Evolutionary conservation across 2,888 invertebrate species (phyloP).

Genomic region (Augiades crinisus): DNA sequence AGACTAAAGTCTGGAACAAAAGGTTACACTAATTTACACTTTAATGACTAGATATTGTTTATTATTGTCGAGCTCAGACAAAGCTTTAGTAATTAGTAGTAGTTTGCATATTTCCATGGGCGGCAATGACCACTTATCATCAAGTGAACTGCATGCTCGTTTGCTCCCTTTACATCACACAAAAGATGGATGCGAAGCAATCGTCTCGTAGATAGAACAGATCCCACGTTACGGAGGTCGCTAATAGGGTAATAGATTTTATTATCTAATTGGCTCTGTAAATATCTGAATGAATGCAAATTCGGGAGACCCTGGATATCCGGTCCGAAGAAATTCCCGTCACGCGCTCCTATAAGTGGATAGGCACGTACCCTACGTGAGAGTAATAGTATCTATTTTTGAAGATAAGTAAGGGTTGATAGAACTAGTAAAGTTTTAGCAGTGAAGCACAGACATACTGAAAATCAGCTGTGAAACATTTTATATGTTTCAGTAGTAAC

Average conservation of each 20-base stretch:
- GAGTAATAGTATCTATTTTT: constrained; percentile 7
- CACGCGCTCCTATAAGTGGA: constrained; percentile 1
- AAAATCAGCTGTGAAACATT: neutral
- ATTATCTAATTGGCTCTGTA: constrained; percentile 33
- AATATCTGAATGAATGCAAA: constrained; percentile 29
- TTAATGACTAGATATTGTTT: too few relatives aligned
- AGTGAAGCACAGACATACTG: neutral
- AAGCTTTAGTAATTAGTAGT: too few relatives aligned
- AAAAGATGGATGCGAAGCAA: too few relatives aligned
- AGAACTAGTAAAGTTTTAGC: neutral
- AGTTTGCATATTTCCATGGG: too few relatives aligned
- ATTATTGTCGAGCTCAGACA: too few relatives aligned
- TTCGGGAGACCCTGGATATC: neutral
- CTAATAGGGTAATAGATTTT: constrained; percentile 31
- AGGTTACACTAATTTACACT: too few relatives aligned
- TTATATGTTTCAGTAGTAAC: neutral
- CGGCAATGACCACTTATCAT: too few relatives aligned
- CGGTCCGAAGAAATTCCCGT: constrained; percentile 6
- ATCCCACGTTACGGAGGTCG: neutral
- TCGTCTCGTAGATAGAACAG: too few relatives aligned
- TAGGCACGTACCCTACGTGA: constrained; percentile 12
- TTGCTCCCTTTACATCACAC: too few relatives aligned
- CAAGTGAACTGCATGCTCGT: too few relatives aligned
- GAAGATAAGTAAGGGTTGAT: constrained; percentile 5
- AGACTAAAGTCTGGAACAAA: too few relatives aligned